Evolutionary conservation across 1,140 invertebrate genomes (phyloP), one percentile per base, ranked within the genome.

Genomic region (Panonychus citri): DNA sequence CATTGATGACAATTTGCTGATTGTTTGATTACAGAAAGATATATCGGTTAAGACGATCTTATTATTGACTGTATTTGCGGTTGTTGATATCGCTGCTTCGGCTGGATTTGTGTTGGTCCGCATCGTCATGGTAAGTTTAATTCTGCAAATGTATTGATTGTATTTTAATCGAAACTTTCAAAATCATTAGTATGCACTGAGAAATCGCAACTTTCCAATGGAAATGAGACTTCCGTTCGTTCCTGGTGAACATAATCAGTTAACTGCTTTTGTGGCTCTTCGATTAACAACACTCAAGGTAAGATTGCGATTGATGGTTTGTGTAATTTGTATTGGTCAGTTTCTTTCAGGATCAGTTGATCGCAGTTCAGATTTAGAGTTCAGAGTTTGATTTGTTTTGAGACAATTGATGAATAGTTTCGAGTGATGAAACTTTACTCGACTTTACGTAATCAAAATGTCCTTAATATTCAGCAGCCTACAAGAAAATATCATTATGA

Each of bases 51-150:
- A 62, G 34, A 64, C 64, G 7, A 60, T 65, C 37, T 51, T 65
- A 19, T 48, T 65, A n/a, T 37, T 65, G 21, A 57, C 64, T 10
- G 60, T 65, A 17, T 65, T 65, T 61, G 64, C 62, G n/a, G 62
- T 64, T 2, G 64, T 65, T 10, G 64, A 65, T 40, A 63, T 65
- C 24, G 64, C 64, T 2, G 64, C 64, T 17, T 65, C 64, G 28
- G 60, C 64, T 13, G 64, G 64, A 24, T 65, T 65, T 40, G 60
- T 65, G 19, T 53, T 65, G 39, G 56, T 65, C 10, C 54, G 64
- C 39, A 56, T 65, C n/a, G 64, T 65, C 13, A 64, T 65, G 64
- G 64, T 64, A 59, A 39, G 21, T 55, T 15, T 15, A 21, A 2
- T 51, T 3, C 24, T 27, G 3, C 12, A 51, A n/a, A n/a, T n/a